Evolutionary conservation across 35 echinoderm and acorn worm genomes (phyloP).

Genomic region (Nesometra sesokonis): DNA sequence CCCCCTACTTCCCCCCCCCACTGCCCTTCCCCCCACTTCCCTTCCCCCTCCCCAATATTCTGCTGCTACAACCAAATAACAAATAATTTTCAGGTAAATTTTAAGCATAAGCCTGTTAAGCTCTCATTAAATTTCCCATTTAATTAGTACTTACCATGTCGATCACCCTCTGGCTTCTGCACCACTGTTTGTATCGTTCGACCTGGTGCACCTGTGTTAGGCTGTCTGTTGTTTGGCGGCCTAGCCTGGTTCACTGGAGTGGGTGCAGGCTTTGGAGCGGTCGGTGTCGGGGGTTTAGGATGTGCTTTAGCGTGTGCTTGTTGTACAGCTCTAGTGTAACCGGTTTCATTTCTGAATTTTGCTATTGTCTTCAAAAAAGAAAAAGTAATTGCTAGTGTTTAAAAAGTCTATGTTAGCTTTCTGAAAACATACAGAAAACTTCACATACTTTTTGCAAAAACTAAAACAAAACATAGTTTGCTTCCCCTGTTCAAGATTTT

Average conservation of each 20-base stretch:
- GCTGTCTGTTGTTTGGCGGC: background rate
- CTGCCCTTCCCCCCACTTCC: too few species aligned
- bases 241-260: background rate
- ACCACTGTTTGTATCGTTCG: background rate
- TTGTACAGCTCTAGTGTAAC: background rate
- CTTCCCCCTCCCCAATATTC: too few species aligned
- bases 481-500: too few species aligned
- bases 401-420: background rate
- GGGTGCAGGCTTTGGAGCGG: too few species aligned
- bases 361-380: background rate
- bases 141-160: too few species aligned
- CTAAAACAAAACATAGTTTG: too few species aligned
- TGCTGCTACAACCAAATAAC: too few species aligned
- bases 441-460: too few species aligned
- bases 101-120: too few species aligned
- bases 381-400: background rate
- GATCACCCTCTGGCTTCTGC: background rate
- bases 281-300: background rate
- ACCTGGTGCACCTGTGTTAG: background rate
- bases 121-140: too few species aligned
- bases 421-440: background rate
- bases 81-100: too few species aligned
- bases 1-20: too few species aligned
- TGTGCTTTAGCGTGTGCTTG: background rate
- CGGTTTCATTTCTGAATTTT: constrained; percentile 11